Evolutionary conservation across 2,888 invertebrate species (phyloP), one percentile per base, ranked within the genome.

Genomic region (Himalopsyche anomala): DNA sequence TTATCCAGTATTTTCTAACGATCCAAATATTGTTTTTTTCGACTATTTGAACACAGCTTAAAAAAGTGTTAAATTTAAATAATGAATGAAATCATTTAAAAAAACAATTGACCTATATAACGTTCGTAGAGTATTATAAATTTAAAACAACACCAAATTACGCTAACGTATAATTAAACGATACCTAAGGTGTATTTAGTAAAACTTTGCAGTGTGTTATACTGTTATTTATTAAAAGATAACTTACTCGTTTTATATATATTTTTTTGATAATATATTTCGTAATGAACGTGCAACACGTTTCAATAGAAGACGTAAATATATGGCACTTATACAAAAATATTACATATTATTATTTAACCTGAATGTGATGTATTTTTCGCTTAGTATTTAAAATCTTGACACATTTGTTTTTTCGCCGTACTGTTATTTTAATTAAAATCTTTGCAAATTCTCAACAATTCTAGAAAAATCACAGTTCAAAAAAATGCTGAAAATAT

Each of bases 321-420:
- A 38, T 15, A 36, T 38, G 15, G 74, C 38, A 15, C 38, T 74
- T 74, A 38, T 4, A 5, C 74, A 12, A 74, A 74, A 74, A 36
- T 74, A 74, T 74, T 74, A 74, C 74, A 36, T 38, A 8, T 74
- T 12, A 74, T 74, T 74, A 74, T 74, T 74, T n/a, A 8, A 62
- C 15, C 12, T 15, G 8, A 51, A 51, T 15, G 12, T 5, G 51
- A 51, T 45, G 15, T 51, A 11, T 6, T 51, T 11, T 45, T 45
- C 2, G 6, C 9, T 45, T 11, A 45, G 2, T 45, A 45, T 45
- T 45, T 45, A 9, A 45, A 45, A 8, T 8, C 11, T 51, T 12
- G 5, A 15, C 51, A 12, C 51, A 51, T 15, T 51, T 8, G 0
- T 5, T 15, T 15, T 51, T 2, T 6, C 42, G 8, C 42, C 8